Evolutionary conservation across 2,888 invertebrate species (phyloP), one percentile per base, ranked within the genome.

Genomic region (Cinara cedri): DNA sequence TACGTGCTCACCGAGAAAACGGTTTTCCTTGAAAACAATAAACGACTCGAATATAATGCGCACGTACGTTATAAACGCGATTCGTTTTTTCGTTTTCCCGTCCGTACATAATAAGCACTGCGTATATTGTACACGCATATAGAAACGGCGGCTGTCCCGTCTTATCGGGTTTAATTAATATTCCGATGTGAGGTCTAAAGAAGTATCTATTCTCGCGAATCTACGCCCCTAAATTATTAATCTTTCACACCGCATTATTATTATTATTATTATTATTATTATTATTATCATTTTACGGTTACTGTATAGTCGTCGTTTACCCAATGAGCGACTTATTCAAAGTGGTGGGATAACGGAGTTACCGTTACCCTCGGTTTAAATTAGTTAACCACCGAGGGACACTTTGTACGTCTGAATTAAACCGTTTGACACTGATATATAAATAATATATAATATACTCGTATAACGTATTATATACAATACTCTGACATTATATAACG

Each of bases 301-400:
- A 57, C 55, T n/a, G n/a, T n/a, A n/a, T 49, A n/a, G 3, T 24
- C 57, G 0, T 34, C 3, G 9, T 60, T 9, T 49, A 26, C 62
- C 26, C 72, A 13, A 60, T 19, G 49, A 62, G 13, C 49, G 49
- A 72, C 72, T 72, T 16, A 72, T 46, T 72, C 49, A 62, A 49
- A 49, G 72, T 49, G n/a, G 19, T 24, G 49, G 72, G 60, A 60
- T 62, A 62, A 62, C 49, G 11, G 49, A 49, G 26, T 72, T 72
- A 44, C 57, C 24, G 44, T 72, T 72, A 49, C 60, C 60, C 72
- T 49, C n/a, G 19, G 60, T 60, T 49, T 72, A 62, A 72, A 72
- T 72, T 62, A 72, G 60, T 72, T 62, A 72, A 62, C 60, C 72
- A 34, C 46, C 60, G 57, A 60, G 60, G 60, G 62, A 60, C 72